Evolutionary conservation across 1,140 invertebrate genomes (phyloP).

Genomic region (Stegodyphus dumicola): DNA sequence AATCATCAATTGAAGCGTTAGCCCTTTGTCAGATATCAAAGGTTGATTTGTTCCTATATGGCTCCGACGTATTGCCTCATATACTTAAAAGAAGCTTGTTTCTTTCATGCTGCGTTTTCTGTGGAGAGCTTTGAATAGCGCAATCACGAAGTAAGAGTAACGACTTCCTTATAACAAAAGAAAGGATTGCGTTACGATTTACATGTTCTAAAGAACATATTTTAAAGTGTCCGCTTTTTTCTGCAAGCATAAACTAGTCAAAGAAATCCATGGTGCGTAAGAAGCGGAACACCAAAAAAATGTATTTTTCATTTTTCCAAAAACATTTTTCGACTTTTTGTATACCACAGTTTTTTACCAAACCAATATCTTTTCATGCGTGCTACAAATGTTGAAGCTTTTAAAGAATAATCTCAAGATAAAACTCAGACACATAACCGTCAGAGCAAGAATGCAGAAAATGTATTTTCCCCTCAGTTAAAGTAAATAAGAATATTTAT

Average conservation of each 20-base stretch:
- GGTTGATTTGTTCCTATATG: background rate
- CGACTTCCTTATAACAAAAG: no score
- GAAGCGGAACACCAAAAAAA: conserved; percentile 8
- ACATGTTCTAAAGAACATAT: no score
- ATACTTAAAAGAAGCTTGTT: no score
- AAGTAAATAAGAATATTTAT: background rate
- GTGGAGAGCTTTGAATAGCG: no score
- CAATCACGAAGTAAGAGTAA: no score
- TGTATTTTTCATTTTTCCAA: background rate
- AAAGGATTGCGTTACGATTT: no score
- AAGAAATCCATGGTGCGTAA: conserved; percentile 17
- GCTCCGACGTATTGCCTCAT: no score
- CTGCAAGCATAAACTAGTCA: background rate
- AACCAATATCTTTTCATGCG: conserved; percentile 16
- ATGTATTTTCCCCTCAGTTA: conserved; percentile 6
- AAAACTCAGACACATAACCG: background rate
- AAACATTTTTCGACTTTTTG: conserved; percentile 2
- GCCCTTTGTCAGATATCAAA: conserved; percentile 31
- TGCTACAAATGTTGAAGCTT: conserved; percentile 7
- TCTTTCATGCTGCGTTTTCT: no score
- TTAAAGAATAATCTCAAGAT: conserved; percentile 17
- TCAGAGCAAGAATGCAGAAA: conserved; percentile 33
- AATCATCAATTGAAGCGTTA: conserved; percentile 31
- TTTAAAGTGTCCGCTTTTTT: background rate
- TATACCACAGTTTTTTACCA: background rate